Conservation (phyloP, 2,797 vertebrate genomes). For the Antrozous pallidus region DNA sequence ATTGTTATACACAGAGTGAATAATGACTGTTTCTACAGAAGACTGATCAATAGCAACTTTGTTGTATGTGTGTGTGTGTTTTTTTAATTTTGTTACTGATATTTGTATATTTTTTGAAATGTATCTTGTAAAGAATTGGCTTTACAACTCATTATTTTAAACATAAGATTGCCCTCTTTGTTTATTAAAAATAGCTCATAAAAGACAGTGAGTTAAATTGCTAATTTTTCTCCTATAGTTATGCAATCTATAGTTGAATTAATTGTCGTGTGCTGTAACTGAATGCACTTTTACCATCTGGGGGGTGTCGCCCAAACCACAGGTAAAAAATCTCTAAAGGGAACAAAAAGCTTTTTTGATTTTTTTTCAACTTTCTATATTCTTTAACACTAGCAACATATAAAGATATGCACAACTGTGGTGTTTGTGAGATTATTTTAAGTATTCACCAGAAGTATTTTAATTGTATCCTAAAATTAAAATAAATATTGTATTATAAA, state of each 20-base stretch:
- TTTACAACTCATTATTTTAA: slow-evolving; percentile 5
- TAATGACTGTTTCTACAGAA: background rate
- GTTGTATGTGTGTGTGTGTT: background rate
- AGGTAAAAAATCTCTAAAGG: background rate
- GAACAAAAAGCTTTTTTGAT: background rate
- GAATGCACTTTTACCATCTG: background rate
- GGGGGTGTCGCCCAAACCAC: background rate
- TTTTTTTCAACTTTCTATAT: background rate
- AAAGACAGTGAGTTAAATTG: background rate
- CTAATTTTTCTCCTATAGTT: background rate
- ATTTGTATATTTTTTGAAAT: background rate
- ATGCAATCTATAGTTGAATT: background rate
- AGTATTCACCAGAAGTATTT: background rate
- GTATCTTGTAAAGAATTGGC: background rate
- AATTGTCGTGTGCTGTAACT: background rate
- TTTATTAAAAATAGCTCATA: background rate
- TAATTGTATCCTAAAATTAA: background rate
- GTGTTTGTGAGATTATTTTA: background rate
- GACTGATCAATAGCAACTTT: background rate
- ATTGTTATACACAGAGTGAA: background rate
- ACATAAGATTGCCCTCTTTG: background rate
- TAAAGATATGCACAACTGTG: background rate
- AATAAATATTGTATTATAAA: background rate
- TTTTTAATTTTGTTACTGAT: background rate
- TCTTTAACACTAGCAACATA: background rate